Base-by-base conservation (phyloP, 2,888 invertebrate genomes). In the Drosophila phalerata region DNA sequence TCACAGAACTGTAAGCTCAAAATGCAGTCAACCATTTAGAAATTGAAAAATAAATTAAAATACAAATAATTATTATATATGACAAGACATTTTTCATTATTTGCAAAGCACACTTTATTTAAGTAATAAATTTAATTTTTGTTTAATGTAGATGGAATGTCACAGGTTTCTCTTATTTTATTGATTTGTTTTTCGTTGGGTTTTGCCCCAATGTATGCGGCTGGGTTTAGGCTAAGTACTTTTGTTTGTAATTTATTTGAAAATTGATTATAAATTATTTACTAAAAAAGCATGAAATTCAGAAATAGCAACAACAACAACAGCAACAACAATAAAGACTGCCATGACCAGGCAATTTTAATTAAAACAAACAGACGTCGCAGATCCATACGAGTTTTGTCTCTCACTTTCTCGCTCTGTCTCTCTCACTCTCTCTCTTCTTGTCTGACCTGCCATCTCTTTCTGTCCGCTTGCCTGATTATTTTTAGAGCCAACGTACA, bases 201-300 rank as follows among this genome's bases (percentile, higher is more conserved):
- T 8, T 15, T 25, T 48, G 47, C 30, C n/a, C 56, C 63, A 63
- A 32, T 56, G 63, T 62, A 22, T 49, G 38, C 25, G 55, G 25
- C 8, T 42, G 66, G 55, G 56, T 15, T 66, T 66, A 60, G 49
- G 71, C 58, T 53, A 76, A 78, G 70, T 67, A 68, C 73, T 76
- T 81, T 82, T 72, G 71, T 66, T 85, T 65, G 71, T 68, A 80
- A 82, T 83, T 85, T 83, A 83, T 77, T 74, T 80, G 74, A 74
- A 85, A 85, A 77, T 80, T 79, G 73, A 86, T 80, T 82, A 79
- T 79, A 74, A 79, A 77, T 85, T 79, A 80, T 85, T 70, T 65
- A 80, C 63, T 37, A 76, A 79, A 77, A 77, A 77, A 69, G 48
- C 68, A 67, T 67, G 65, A 68, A 68, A 65, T 57, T 38, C 38